These are phyloP conservation scores for Drosophila baimaii DNA, from an alignment of 1,140 invertebrate genomes.

Conservation along the genomic window DNA sequence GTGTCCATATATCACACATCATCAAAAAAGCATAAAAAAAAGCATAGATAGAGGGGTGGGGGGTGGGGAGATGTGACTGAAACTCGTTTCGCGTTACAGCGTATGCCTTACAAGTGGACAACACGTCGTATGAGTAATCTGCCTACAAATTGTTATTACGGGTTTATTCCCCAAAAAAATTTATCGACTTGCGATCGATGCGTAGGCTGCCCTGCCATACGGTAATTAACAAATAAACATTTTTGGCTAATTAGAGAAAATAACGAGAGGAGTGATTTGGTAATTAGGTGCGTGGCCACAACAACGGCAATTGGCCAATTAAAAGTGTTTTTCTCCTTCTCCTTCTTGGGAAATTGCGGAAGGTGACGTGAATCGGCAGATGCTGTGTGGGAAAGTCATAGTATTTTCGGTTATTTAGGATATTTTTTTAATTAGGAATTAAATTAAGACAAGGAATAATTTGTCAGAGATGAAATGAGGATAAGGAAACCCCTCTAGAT, in stretches of 20 bases:
- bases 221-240: constrained; percentile 31
- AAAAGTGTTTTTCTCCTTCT: neutral
- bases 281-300: neutral
- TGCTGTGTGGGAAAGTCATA: too few relatives aligned
- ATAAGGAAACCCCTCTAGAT: too few relatives aligned
- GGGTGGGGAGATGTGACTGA: neutral
- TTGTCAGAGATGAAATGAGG: too few relatives aligned
- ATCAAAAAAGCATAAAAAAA: constrained; percentile 74
- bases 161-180: constrained; percentile 1
- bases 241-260: constrained; percentile 23
- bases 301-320: neutral
- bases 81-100: constrained; percentile 63
- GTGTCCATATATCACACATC: constrained; percentile 80
- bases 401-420: rapidly evolving
- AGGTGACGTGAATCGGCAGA: neutral
- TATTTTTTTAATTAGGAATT: neutral
- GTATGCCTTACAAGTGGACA: constrained; percentile 48
- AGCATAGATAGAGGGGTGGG: constrained; percentile 49
- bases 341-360: neutral
- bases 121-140: constrained; percentile 70
- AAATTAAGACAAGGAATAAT: too few relatives aligned
- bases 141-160: constrained; percentile 34
- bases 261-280: neutral
- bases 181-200: constrained; percentile 10
- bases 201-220: constrained; percentile 20